Conservation (phyloP, 2,888 invertebrate genomes). For the Eupithecia abbreviata region DNA sequence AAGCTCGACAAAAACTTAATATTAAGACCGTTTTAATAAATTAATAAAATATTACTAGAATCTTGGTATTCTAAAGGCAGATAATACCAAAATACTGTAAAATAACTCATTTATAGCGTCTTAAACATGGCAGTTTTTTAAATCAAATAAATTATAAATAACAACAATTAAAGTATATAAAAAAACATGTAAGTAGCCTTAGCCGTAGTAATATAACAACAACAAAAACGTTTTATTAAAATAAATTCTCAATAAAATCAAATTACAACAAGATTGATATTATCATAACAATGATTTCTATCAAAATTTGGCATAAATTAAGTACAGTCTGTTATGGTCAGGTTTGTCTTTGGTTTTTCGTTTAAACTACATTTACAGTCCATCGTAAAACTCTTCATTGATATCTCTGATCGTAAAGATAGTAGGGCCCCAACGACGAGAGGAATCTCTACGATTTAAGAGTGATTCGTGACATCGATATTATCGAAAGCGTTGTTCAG, state of each 20-base stretch:
- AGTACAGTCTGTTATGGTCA: slow-evolving; percentile 1
- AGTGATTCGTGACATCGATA: background rate
- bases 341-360: background rate
- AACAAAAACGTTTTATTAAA: background rate
- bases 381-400: background rate
- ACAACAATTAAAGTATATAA: background rate
- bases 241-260: background rate
- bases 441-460: background rate
- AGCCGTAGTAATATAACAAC: background rate
- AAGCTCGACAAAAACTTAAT: slow-evolving; percentile 1
- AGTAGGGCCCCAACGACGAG: background rate
- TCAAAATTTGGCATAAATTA: background rate
- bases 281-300: background rate
- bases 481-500: background rate
- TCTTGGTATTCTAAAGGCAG: background rate
- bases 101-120: background rate
- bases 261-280: background rate
- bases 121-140: background rate
- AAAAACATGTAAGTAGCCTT: background rate
- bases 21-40: background rate
- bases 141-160: background rate
- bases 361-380: background rate
- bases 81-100: background rate
- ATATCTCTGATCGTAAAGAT: background rate
- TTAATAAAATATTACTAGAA: background rate